phyloP scores from a whole-genome alignment of 2,888 invertebrate species.

The Macaria liturata region DNA sequence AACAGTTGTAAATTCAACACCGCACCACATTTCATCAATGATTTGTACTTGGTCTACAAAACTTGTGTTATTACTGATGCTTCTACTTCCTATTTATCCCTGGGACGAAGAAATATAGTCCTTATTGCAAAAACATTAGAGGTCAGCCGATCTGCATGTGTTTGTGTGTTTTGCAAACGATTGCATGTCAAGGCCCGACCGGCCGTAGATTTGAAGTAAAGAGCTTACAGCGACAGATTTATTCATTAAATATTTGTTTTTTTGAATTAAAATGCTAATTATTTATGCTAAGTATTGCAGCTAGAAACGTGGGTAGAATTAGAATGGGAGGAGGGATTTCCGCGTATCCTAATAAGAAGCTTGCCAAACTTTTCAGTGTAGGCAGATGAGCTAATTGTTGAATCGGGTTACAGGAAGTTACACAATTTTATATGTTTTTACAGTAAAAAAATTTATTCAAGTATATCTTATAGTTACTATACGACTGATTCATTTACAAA shows the following conservation, averaged over 20 bases:
- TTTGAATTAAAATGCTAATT: constrained; percentile 20
- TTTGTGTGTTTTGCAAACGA: constrained; percentile 38
- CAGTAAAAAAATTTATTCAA: too few relatives aligned
- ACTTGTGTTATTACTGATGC: constrained; percentile 34
- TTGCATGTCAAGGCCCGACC: constrained; percentile 58
- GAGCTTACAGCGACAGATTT: constrained; percentile 39
- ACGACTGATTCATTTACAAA: too few relatives aligned
- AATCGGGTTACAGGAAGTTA: too few relatives aligned
- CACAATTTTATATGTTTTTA: too few relatives aligned
- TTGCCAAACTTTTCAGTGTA: constrained; percentile 2
- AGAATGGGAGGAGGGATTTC: constrained; percentile 1
- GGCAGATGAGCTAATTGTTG: too few relatives aligned
- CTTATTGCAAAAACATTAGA: constrained; percentile 31
- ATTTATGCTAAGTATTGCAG: constrained; percentile 21
- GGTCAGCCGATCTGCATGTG: constrained; percentile 28
- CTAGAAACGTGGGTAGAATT: constrained; percentile 6
- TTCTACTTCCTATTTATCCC: constrained; percentile 20
- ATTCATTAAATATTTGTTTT: constrained; percentile 36
- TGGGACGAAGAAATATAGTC: constrained; percentile 35
- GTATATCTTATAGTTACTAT: too few relatives aligned
- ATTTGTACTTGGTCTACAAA: constrained; percentile 65
- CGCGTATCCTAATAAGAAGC: neutral
- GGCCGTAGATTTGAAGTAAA: constrained; percentile 45
- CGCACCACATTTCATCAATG: constrained; percentile 62
- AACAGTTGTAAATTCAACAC: constrained; percentile 52